Evolutionary conservation across 2,113 vertebrate species (phyloP).

Genomic region (Tupaia chinensis): DNA sequence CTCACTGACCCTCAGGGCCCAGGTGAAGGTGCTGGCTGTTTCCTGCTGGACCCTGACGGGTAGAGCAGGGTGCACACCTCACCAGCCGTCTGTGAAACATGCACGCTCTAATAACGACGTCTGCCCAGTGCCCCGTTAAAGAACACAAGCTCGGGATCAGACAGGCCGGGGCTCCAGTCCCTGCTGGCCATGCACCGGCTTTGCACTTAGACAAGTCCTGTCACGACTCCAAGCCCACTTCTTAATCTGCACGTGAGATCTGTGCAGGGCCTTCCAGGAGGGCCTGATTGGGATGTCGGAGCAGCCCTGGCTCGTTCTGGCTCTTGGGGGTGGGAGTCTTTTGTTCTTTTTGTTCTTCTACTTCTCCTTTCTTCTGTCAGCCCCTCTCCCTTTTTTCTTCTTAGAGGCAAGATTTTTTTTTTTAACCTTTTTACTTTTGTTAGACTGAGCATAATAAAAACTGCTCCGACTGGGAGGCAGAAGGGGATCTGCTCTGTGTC

Average conservation of each 20-base stretch:
- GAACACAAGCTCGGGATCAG: background rate
- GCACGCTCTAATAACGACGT: background rate
- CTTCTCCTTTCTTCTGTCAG: background rate
- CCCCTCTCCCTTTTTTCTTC: background rate
- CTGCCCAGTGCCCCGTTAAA: background rate
- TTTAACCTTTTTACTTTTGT: background rate
- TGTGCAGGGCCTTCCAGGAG: rapidly evolving
- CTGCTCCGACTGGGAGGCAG: background rate
- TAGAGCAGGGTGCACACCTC: background rate
- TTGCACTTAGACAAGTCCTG: background rate
- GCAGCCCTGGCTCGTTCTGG: too few relatives aligned
- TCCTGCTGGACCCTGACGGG: background rate
- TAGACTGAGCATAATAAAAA: background rate
- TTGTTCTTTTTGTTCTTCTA: too few relatives aligned
- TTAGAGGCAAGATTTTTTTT: background rate
- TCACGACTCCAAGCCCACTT: background rate
- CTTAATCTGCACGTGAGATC: background rate
- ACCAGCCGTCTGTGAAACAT: rapidly evolving
- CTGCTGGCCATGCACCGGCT: background rate
- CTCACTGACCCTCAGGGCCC: background rate
- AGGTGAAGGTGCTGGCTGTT: background rate
- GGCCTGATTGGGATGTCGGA: background rate
- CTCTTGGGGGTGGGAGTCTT: too few relatives aligned
- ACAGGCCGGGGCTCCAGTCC: background rate
- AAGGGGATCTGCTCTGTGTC: too few relatives aligned